phyloP scores from a whole-genome alignment of 1,140 invertebrate species.

The Bombus fervidus region DNA sequence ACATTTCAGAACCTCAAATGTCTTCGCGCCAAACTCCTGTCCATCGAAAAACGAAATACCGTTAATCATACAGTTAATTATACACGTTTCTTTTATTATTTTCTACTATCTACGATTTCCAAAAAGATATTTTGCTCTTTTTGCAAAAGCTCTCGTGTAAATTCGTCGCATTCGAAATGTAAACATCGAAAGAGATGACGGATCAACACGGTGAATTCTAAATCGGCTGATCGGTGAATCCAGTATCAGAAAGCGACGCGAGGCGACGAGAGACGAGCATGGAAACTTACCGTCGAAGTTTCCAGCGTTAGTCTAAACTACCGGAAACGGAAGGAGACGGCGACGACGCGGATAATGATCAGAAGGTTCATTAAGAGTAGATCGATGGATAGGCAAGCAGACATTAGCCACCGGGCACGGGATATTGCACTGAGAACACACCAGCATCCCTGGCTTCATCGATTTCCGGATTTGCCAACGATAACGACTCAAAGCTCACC shows the following conservation, averaged over 20 bases:
- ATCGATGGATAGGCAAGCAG: slow-evolving; percentile 49
- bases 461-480: slow-evolving; percentile 47
- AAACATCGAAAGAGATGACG: not conserved
- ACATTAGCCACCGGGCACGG: slow-evolving; percentile 34
- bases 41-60: not conserved
- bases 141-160: no score
- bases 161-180: no score
- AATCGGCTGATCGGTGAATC: not conserved
- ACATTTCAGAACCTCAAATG: no score
- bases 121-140: no score
- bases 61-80: no score
- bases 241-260: not conserved
- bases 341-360: slow-evolving; percentile 48
- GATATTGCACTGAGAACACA: slow-evolving; percentile 37
- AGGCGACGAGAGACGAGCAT: not conserved
- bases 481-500: slow-evolving; percentile 44
- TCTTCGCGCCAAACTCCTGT: no score
- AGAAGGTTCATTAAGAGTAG: slow-evolving; percentile 52
- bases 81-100: no score
- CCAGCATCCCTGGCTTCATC: slow-evolving; percentile 23
- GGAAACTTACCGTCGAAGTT: slow-evolving; percentile 1
- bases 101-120: no score
- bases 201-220: not conserved
- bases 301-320: not conserved
- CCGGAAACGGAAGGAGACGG: slow-evolving; percentile 40